Conservation (phyloP, 2,888 invertebrate genomes). For the Aquatica leii region DNA sequence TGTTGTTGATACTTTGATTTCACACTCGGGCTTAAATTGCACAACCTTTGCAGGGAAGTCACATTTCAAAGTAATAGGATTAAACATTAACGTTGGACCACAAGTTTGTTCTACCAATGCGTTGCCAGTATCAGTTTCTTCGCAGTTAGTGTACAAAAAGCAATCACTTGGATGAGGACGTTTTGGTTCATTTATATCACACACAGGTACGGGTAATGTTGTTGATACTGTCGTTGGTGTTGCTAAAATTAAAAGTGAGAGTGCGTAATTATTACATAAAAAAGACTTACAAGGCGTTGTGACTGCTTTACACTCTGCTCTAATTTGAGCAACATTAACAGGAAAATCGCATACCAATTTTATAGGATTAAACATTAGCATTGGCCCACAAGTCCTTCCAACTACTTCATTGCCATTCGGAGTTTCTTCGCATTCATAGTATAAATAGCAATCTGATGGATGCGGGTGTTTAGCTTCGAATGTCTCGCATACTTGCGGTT, state of each 20-base stretch:
- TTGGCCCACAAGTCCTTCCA: background rate
- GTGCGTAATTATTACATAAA: background rate
- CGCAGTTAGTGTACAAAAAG: background rate
- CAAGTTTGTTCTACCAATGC: background rate
- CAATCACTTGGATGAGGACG: background rate
- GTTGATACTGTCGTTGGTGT: background rate
- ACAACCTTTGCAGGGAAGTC: background rate
- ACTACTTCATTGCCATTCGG: background rate
- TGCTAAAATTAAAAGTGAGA: background rate
- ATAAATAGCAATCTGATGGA: background rate
- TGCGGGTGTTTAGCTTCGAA: background rate
- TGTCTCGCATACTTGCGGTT: background rate
- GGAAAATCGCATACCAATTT: background rate
- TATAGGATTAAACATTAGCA: background rate
- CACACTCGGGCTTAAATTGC: background rate
- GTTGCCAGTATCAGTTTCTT: background rate
- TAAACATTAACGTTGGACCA: background rate
- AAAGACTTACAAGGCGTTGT: background rate
- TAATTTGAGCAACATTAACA: background rate
- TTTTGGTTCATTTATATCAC: background rate
- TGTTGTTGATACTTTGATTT: background rate
- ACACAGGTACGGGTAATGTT: too few relatives aligned
- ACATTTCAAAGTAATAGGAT: conserved; percentile 1
- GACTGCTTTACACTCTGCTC: background rate
- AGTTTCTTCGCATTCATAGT: conserved; percentile 1